Evolutionary conservation across 2,888 invertebrate species (phyloP).

Genomic region (Helicoverpa assulta): DNA sequence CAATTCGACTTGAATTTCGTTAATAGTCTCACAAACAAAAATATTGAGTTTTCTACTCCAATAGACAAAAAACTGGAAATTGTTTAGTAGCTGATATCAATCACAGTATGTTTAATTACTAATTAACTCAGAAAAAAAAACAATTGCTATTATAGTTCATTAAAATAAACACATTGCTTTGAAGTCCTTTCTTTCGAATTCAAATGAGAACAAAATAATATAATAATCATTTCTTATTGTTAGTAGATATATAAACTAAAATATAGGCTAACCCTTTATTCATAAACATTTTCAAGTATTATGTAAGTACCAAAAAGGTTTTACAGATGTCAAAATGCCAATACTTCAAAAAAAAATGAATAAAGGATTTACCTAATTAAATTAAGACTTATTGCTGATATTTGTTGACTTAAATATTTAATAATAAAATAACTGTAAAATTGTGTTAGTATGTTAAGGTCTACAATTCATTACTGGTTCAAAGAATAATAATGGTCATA

Average conservation of each 20-base stretch:
- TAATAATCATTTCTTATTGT: slow-evolving; percentile 9
- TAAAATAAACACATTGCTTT: background rate
- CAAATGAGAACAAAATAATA: background rate
- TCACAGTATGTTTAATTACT: slow-evolving; percentile 13
- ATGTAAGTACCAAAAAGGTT: background rate
- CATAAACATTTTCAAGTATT: slow-evolving; percentile 6
- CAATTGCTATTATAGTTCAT: background rate
- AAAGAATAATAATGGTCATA: too few relatives aligned
- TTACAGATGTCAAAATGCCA: background rate
- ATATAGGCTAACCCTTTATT: slow-evolving; percentile 8
- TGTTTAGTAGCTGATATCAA: slow-evolving; percentile 9
- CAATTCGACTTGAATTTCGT: slow-evolving; percentile 17
- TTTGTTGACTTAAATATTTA: background rate
- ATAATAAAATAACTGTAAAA: too few relatives aligned
- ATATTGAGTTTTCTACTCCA: slow-evolving; percentile 13
- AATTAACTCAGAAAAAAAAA: slow-evolving; percentile 1
- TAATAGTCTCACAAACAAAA: background rate
- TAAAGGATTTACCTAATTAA: background rate
- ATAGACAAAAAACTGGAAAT: background rate
- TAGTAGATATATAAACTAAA: slow-evolving; percentile 12
- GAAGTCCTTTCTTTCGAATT: background rate
- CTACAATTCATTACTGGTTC: too few relatives aligned
- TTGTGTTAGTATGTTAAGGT: too few relatives aligned
- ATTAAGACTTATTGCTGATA: background rate
- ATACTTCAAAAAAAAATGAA: background rate